A percentile compares a stretch with the other conserved stretches of the same genome.
These are phyloP conservation scores for Euphydryas editha DNA, from an alignment of 2,888 invertebrate genomes.

Conservation along the genomic window DNA sequence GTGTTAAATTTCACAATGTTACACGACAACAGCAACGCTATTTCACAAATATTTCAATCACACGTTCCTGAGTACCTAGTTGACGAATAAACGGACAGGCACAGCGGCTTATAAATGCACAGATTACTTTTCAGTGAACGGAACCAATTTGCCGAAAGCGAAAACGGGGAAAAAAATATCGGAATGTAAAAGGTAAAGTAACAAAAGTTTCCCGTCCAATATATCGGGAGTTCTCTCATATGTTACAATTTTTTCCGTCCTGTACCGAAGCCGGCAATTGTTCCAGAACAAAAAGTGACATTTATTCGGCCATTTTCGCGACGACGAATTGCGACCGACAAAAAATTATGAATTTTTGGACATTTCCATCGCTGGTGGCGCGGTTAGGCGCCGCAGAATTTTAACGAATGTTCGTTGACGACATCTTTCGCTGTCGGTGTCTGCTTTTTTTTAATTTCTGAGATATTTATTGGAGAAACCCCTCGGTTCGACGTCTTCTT, in stretches of 20 bases:
- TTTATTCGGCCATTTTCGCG: slow-evolving; percentile 59
- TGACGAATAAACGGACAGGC: slow-evolving; percentile 6
- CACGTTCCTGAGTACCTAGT: slow-evolving; percentile 3
- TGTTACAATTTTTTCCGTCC: slow-evolving; percentile 59
- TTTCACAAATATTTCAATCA: slow-evolving; percentile 2
- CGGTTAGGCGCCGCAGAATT: slow-evolving; percentile 51
- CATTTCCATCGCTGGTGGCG: slow-evolving; percentile 57
- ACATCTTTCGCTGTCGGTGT: slow-evolving; percentile 49
- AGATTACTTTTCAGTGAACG: slow-evolving; percentile 30
- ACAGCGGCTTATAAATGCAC: slow-evolving; percentile 19
- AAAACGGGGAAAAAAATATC: slow-evolving; percentile 38
- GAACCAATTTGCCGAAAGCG: slow-evolving; percentile 43
- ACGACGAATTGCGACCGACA: slow-evolving; percentile 56
- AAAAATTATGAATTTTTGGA: slow-evolving; percentile 62
- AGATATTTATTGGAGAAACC: slow-evolving; percentile 46
- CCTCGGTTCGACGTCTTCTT: slow-evolving; percentile 43
- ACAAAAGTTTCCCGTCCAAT: slow-evolving; percentile 60
- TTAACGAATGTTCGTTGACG: slow-evolving; percentile 58
- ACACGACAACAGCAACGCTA: not conserved
- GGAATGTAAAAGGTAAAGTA: slow-evolving; percentile 47
- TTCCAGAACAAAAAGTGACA: slow-evolving; percentile 60
- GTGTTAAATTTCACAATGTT: not conserved
- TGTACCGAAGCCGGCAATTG: slow-evolving; percentile 56
- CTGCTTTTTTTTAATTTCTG: slow-evolving; percentile 54
- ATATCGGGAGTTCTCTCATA: slow-evolving; percentile 59